phyloP scores from a whole-genome alignment of 1,140 invertebrate species.

The Proales similis region DNA sequence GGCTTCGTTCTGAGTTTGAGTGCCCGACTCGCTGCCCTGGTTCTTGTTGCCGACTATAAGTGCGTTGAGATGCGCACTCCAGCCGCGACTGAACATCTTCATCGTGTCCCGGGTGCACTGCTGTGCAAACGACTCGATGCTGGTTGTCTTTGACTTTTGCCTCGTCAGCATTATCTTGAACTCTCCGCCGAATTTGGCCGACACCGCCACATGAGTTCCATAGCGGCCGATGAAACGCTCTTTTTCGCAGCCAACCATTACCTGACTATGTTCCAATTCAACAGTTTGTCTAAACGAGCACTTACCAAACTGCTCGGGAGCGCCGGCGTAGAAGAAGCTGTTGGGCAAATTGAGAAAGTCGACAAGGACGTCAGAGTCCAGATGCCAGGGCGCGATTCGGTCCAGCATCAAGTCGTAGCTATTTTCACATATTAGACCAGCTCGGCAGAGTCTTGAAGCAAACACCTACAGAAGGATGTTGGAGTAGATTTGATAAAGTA shows the following conservation, averaged over 20 bases:
- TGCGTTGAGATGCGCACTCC: slow-evolving; percentile 1
- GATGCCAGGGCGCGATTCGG: slow-evolving; percentile 30
- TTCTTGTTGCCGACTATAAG: not conserved
- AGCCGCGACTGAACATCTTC: slow-evolving; percentile 37
- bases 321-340: slow-evolving; percentile 33
- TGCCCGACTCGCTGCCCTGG: slow-evolving; percentile 1
- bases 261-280: not conserved
- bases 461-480: slow-evolving; percentile 21
- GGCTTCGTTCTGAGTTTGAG: slow-evolving; percentile 5
- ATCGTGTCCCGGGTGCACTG: slow-evolving; percentile 34
- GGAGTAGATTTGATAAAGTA: slow-evolving; percentile 32
- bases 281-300: not conserved
- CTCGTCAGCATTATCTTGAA: slow-evolving; percentile 37
- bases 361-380: slow-evolving; percentile 28
- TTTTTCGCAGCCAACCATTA: not conserved
- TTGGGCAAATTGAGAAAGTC: slow-evolving; percentile 27
- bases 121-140: slow-evolving; percentile 18
- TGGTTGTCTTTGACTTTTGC: slow-evolving; percentile 24
- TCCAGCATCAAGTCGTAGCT: slow-evolving; percentile 35
- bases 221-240: slow-evolving; percentile 25
- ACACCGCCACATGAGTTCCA: slow-evolving; percentile 32
- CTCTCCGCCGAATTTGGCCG: slow-evolving; percentile 35
- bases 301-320: slow-evolving; percentile 17
- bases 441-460: not conserved
- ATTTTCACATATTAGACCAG: not conserved